Base-by-base conservation (phyloP, 2,113 vertebrate genomes). In the Apaloderma vittatum region DNA sequence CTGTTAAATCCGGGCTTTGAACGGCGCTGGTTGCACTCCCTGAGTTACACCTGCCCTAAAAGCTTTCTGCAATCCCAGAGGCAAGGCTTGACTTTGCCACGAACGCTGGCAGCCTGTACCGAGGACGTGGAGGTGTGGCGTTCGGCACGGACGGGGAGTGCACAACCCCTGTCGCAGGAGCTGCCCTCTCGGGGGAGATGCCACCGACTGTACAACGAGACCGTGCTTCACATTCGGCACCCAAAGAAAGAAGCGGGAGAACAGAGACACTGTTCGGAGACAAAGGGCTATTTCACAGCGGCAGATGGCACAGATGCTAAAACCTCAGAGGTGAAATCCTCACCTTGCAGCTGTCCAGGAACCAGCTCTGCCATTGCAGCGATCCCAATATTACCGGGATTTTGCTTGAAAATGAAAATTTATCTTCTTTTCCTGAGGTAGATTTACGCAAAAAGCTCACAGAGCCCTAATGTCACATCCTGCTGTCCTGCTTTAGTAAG, bases 61-160 rank as follows among this genome's bases (percentile, higher is more conserved):
- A 90, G 82, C 75, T 62, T 82, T 22, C 71, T 5, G 24, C 67
- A 68, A 0, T 65, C 90, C 86, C 95, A 85, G 54, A 20, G 82
- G 88, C 46, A 26, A 36, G 49, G 57, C 36, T 16, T 92, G 93
- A 83, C 95, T 92, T 82, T 92, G 90, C 20, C 66, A 79, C 0
- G 3, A 59, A 74, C 0, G 1, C 70, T 8, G 22, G 63, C 46
- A 74, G 85, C 1, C 57, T 8, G 20, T 32, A 29, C 18, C 23
- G 27, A 76, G 86, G 89, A 49, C 12, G 26, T 0, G 0, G 73
- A 48, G 63, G 36, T 12, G 37, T 1, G 1, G 79, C 0, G 1
- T 1, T 57, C n/a, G 29, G 83, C 83, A 36, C 2, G 0, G 67
- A n/a, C 6, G 0, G 81, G 74, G 77, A 82, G 65, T 1, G 36